phyloP scores from a whole-genome alignment of 2,797 vertebrate genomes.

The Synanceia verrucosa region DNA sequence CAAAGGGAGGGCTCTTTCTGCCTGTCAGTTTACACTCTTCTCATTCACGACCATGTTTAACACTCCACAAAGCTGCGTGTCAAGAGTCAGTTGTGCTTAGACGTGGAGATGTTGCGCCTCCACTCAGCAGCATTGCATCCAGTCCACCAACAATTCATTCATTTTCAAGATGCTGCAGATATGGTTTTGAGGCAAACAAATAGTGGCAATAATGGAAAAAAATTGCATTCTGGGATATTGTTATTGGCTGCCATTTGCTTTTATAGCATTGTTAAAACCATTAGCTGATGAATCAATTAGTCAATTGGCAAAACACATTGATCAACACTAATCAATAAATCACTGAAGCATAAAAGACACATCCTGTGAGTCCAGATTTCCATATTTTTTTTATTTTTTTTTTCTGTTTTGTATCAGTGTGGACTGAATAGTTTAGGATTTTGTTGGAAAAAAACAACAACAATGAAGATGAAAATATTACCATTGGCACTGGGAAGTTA shows the following conservation, averaged over 20 bases:
- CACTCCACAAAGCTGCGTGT: constrained; percentile 62
- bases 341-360: background rate
- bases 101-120: constrained; percentile 2
- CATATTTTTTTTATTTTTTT: background rate
- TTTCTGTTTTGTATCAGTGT: background rate
- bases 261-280: background rate
- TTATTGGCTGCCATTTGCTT: background rate
- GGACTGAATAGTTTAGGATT: background rate
- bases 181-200: constrained; percentile 47
- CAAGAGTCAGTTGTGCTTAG: constrained; percentile 56
- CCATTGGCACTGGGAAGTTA: background rate
- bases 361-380: background rate
- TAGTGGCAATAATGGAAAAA: constrained; percentile 5
- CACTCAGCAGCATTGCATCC: constrained; percentile 19
- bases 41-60: constrained; percentile 70
- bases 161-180: constrained; percentile 37
- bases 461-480: background rate
- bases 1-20: constrained; percentile 71
- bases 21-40: constrained; percentile 65
- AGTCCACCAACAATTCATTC: constrained; percentile 39
- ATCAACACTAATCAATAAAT: background rate
- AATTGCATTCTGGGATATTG: background rate
- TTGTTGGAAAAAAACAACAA: no score
- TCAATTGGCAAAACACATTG: background rate
- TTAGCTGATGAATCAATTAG: background rate